A percentile compares a stretch with the other conserved stretches of the same genome.
phyloP scores from a whole-genome alignment of 2,888 invertebrate species.

The Opisthograptis luteolata region DNA sequence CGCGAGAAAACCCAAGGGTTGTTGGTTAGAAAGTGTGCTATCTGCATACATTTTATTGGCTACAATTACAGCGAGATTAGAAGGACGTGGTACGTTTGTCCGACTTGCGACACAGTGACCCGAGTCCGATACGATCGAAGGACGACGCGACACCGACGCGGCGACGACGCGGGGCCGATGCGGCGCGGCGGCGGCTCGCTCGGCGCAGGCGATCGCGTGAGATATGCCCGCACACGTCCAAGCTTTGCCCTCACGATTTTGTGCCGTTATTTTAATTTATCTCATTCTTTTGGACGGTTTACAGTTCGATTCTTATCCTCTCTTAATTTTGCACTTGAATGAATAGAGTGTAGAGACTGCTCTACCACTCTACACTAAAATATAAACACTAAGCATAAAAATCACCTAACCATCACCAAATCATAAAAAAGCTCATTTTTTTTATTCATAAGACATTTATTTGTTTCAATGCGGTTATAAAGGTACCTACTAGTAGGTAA shows the following conservation, averaged over 20 bases:
- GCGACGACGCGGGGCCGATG: slow-evolving; percentile 19
- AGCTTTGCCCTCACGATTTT: slow-evolving; percentile 53
- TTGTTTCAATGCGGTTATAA: too few species aligned
- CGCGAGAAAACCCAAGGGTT: slow-evolving; percentile 37
- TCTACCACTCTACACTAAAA: too few species aligned
- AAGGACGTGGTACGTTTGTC: slow-evolving; percentile 48
- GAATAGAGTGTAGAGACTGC: not conserved
- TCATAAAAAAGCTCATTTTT: too few species aligned
- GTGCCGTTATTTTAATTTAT: slow-evolving; percentile 56
- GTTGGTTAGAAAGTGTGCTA: slow-evolving; percentile 47
- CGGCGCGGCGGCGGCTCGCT: slow-evolving; percentile 33
- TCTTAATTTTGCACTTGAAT: not conserved
- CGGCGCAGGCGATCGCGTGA: slow-evolving; percentile 62
- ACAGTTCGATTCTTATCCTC: not conserved
- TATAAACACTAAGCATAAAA: too few species aligned
- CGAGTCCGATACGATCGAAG: slow-evolving; percentile 56
- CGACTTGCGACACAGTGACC: slow-evolving; percentile 66
- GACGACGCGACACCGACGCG: slow-evolving; percentile 39
- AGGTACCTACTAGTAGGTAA: too few species aligned
- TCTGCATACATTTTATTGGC: slow-evolving; percentile 49
- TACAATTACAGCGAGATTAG: slow-evolving; percentile 52
- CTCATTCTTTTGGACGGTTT: slow-evolving; percentile 29
- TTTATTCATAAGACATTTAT: too few species aligned
- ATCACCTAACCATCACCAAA: too few species aligned
- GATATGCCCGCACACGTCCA: slow-evolving; percentile 67